Evolutionary conservation across 2,797 vertebrate species (phyloP).

Genomic region (Pseudochirops cupreus): DNA sequence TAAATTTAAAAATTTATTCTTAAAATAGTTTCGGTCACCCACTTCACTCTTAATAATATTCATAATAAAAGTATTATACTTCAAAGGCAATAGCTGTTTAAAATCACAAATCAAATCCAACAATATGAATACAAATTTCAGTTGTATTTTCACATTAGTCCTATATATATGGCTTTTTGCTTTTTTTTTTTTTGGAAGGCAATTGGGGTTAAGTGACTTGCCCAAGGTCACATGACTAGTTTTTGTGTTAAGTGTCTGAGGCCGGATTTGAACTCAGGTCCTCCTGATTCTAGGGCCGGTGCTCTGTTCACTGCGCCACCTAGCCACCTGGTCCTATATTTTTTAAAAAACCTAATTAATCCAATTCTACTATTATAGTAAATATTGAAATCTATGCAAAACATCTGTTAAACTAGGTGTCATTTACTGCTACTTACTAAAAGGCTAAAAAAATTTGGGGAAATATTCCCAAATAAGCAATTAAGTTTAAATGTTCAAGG

Average conservation of each 20-base stretch:
- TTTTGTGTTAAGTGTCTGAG: no score
- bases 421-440: neutral
- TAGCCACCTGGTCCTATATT: neutral
- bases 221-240: no score
- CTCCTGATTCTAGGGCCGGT: no score
- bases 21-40: constrained; percentile 26
- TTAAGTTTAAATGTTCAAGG: constrained; percentile 30
- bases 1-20: constrained; percentile 27
- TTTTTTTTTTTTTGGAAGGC: no score
- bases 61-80: constrained; percentile 11
- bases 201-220: no score
- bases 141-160: neutral
- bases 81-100: constrained; percentile 29
- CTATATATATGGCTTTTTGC: neutral
- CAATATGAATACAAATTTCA: constrained; percentile 47
- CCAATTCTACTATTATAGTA: neutral
- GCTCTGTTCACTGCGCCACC: no score
- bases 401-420: constrained; percentile 21
- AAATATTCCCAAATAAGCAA: constrained; percentile 24
- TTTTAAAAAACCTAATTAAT: constrained; percentile 40
- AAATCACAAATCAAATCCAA: constrained; percentile 43
- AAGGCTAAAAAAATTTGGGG: neutral
- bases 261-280: no score
- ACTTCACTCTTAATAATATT: constrained; percentile 34
- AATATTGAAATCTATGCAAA: constrained; percentile 16